A percentile compares a stretch with the other conserved stretches of the same genome.
These are phyloP conservation scores for Orussus abietinus DNA, from an alignment of 1,140 invertebrate species.

Conservation along the genomic window DNA sequence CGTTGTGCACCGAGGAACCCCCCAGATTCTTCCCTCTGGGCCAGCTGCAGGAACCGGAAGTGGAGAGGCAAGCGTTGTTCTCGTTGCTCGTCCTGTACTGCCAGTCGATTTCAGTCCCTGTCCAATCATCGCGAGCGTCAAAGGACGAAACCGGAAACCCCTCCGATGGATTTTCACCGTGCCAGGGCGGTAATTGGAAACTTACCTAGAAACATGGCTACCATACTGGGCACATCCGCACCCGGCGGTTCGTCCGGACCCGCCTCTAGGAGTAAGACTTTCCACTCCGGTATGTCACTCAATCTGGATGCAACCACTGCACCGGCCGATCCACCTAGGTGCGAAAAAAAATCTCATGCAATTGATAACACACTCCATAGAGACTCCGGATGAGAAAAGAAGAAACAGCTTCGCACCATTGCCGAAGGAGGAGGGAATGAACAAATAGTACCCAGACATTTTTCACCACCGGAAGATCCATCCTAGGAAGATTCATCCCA, in stretches of 20 bases:
- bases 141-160: no score
- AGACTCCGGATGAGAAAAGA: no score
- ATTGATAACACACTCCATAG: slow-evolving; percentile 4
- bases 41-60: slow-evolving; percentile 74
- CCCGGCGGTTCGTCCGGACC: slow-evolving; percentile 77
- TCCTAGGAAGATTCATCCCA: no score
- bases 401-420: no score
- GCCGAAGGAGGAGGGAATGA: no score
- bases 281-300: slow-evolving; percentile 55
- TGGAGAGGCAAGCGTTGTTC: slow-evolving; percentile 70
- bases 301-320: slow-evolving; percentile 68
- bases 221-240: slow-evolving; percentile 77
- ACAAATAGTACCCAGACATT: no score
- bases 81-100: slow-evolving; percentile 81
- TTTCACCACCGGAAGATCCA: no score
- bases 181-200: slow-evolving; percentile 5
- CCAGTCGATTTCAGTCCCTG: slow-evolving; percentile 78
- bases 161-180: no score
- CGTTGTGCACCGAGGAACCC: slow-evolving; percentile 70
- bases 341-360: slow-evolving; percentile 18
- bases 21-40: slow-evolving; percentile 80
- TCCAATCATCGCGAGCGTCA: slow-evolving; percentile 31
- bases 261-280: slow-evolving; percentile 58
- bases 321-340: slow-evolving; percentile 60
- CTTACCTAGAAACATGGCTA: slow-evolving; percentile 69